phyloP scores from a whole-genome alignment of 2,113 vertebrate genomes.

The Sceloporus undulatus region DNA sequence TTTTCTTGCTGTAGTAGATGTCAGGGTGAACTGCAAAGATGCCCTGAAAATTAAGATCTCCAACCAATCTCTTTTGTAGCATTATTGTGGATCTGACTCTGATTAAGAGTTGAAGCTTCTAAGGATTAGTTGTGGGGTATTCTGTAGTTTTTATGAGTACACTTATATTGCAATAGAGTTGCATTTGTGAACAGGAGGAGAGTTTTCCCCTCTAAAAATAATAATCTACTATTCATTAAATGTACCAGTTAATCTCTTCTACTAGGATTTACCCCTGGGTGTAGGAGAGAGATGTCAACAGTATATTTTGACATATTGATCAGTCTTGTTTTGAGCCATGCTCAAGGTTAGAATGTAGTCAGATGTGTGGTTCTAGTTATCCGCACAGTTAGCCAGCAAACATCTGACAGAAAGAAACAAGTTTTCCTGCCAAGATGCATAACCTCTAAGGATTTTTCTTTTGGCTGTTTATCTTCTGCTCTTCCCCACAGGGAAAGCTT shows the following conservation, averaged over 20 bases:
- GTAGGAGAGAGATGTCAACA: background rate
- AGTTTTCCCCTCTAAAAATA: background rate
- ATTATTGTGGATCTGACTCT: background rate
- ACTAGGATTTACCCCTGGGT: background rate
- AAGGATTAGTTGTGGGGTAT: slow-evolving; percentile 3
- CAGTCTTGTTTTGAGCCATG: background rate
- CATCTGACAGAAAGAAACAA: background rate
- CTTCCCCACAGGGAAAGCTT: background rate
- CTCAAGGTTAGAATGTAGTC: background rate
- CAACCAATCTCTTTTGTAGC: background rate
- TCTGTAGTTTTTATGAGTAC: background rate
- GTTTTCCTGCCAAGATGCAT: background rate
- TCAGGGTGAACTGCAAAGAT: background rate
- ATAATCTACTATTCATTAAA: background rate
- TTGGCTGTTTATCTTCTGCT: background rate
- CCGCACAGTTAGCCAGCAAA: background rate
- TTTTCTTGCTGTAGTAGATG: background rate
- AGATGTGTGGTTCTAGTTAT: background rate
- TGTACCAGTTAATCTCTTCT: slow-evolving; percentile 21
- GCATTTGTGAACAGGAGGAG: background rate
- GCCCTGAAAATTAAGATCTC: background rate
- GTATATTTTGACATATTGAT: background rate
- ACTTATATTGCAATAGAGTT: background rate
- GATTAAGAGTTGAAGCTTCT: background rate
- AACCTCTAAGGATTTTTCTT: background rate